Conservation (phyloP, 2,113 vertebrate species). For the Bubo blakistoni region DNA sequence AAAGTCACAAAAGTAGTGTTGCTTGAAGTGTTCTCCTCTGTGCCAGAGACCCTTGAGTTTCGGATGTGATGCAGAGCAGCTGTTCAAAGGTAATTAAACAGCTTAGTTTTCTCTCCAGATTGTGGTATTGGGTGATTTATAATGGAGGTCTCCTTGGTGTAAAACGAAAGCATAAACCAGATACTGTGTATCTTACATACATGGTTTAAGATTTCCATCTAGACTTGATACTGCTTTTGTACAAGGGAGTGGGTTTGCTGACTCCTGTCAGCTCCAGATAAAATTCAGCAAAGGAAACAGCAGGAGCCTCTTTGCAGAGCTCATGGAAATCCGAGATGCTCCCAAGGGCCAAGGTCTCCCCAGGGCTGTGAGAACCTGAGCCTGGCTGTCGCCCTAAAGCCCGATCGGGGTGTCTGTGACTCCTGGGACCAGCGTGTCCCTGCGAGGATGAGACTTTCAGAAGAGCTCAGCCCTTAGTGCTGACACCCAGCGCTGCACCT, state of each 20-base stretch:
- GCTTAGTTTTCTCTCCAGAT: background rate
- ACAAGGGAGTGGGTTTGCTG: background rate
- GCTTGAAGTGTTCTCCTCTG: background rate
- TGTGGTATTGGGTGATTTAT: background rate
- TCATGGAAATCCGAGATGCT: fast-evolving
- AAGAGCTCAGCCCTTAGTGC: background rate
- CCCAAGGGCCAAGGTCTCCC: background rate
- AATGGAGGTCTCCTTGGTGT: background rate
- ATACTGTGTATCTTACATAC: fast-evolving
- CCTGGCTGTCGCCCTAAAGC: background rate
- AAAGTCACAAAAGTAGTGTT: background rate
- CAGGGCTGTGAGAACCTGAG: background rate
- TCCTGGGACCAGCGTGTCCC: fast-evolving
- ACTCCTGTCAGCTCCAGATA: background rate
- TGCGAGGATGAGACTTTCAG: fast-evolving
- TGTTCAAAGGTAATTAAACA: background rate
- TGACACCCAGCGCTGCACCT: background rate
- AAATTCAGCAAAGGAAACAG: background rate
- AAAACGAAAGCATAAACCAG: background rate
- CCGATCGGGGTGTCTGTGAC: fast-evolving
- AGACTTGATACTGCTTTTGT: background rate
- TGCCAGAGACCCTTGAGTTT: background rate
- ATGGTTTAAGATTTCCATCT: background rate
- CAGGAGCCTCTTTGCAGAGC: background rate
- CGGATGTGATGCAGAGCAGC: background rate